Conservation (phyloP, 2,113 vertebrate genomes). For the Paraplagusia blochii region DNA sequence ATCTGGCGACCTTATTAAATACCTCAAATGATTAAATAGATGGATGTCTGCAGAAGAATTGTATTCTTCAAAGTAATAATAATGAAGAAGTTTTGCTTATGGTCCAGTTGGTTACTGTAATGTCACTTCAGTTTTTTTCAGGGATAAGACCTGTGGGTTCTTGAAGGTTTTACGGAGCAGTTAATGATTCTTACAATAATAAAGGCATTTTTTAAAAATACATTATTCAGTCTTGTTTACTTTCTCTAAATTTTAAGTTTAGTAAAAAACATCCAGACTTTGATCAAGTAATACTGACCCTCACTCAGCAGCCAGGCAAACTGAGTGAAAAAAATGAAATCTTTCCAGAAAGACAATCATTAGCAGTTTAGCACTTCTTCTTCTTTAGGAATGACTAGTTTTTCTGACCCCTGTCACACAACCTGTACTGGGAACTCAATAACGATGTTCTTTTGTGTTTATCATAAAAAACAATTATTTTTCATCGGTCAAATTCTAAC, state of each 20-base stretch:
- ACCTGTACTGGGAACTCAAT: not conserved
- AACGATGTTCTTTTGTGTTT: not conserved
- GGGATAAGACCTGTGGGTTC: conserved; percentile 1
- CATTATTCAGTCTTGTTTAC: no score
- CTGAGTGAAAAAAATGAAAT: conserved; percentile 19
- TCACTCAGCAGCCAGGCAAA: conserved; percentile 8
- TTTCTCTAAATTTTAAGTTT: no score
- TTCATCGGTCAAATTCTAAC: conserved; percentile 58
- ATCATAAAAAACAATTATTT: conserved; percentile 34
- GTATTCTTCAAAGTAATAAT: no score
- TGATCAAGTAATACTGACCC: conserved; percentile 24
- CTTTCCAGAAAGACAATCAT: conserved; percentile 9
- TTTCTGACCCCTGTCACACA: conserved; percentile 2
- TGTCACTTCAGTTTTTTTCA: conserved; percentile 13
- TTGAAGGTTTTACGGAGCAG: conserved; percentile 13
- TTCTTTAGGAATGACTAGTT: not conserved
- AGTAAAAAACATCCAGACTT: not conserved
- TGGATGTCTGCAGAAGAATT: no score
- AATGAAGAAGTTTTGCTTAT: no score
- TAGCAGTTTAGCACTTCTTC: conserved; percentile 1
- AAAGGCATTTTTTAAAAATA: conserved; percentile 27
- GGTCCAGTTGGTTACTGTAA: no score
- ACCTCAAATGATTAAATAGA: no score
- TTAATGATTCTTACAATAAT: conserved; percentile 13
- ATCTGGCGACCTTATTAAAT: no score